Base-by-base conservation (phyloP, 2,888 invertebrate species). In the Dysmachus trigonus region DNA sequence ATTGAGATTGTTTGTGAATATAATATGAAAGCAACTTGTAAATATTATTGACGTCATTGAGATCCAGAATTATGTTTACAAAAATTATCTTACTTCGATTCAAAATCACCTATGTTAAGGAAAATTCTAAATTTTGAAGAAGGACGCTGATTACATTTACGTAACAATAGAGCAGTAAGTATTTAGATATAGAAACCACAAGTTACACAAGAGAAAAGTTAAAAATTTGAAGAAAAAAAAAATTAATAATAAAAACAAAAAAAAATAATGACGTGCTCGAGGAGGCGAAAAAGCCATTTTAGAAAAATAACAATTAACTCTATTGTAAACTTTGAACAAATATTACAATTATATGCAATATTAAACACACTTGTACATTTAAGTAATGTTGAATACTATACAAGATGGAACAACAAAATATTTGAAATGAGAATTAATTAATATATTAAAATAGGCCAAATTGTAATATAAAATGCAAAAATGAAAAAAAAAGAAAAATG, bases 381-480 rank as follows among this genome's bases (percentile, higher is more conserved):
- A 82, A 82, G 82, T 82, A 35, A 82, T 22, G 82, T 82, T 82
- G 71, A 82, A 13, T 82, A 82, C 71, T 82, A 82, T 79, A 79
- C 47, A 81, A 53, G 33, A 82, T 82, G 71, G 53, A 82, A 62
- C 82, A 82, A 82, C 82, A 82, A 82, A 82, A 82, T 71, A 62
- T 82, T 82, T 35, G 22, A 71, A 82, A 31, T 82, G 71, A 62
- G 22, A 35, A 82, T 62, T 62, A 33, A 82, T 31, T 62, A 82
- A 82, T 33, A 82, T 62, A 62, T 82, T 62, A 33, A 82, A 62
- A 82, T 82, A 82, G 82, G 82, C 82, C 82, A 82, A 82, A 82
- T 82, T 82, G 82, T 82, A 82, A 82, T 82, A 82, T 82, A 82
- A 82, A 82, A 82, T 62, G 47, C 53, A 82, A 62, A 82, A 53